A percentile compares a stretch with the other conserved stretches of the same genome.
phyloP scores from a whole-genome alignment of 2,797 vertebrate genomes.

The Eleutherodactylus coqui region DNA sequence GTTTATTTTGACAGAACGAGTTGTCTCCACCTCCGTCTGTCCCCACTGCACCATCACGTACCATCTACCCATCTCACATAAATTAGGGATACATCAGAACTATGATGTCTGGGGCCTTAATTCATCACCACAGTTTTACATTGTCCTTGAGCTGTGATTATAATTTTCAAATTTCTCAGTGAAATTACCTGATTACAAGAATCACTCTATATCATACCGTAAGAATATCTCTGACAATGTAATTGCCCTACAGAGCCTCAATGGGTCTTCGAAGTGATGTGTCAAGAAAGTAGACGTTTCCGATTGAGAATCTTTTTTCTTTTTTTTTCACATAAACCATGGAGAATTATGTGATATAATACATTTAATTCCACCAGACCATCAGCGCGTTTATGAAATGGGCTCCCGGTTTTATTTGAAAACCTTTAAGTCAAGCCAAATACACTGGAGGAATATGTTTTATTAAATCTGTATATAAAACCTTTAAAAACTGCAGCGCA shows the following conservation, averaged over 20 bases:
- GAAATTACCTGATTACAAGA: constrained; percentile 41
- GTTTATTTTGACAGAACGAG: too few species aligned
- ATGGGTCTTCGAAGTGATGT: not conserved
- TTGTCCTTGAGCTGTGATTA: constrained; percentile 39
- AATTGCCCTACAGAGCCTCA: constrained; percentile 41
- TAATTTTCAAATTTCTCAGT: constrained; percentile 23
- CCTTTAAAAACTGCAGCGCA: constrained; percentile 18
- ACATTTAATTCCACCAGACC: constrained; percentile 4
- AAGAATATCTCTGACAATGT: constrained; percentile 55
- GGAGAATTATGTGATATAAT: constrained; percentile 14
- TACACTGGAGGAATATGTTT: constrained; percentile 43
- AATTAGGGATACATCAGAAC: not conserved
- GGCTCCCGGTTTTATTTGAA: constrained; percentile 24
- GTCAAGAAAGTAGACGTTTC: constrained; percentile 27
- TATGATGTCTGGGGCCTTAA: not conserved
- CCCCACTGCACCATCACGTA: too few species aligned
- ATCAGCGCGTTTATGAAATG: constrained; percentile 8
- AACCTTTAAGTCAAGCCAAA: constrained; percentile 30
- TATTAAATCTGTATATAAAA: constrained; percentile 49
- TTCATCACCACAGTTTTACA: not conserved
- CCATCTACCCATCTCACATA: too few species aligned
- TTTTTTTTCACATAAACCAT: not conserved
- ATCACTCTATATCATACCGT: constrained; percentile 50
- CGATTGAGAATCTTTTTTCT: not conserved
- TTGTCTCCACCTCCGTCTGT: too few species aligned